phyloP scores from a whole-genome alignment of 2,113 vertebrate species.

The Plectropomus leopardus region DNA sequence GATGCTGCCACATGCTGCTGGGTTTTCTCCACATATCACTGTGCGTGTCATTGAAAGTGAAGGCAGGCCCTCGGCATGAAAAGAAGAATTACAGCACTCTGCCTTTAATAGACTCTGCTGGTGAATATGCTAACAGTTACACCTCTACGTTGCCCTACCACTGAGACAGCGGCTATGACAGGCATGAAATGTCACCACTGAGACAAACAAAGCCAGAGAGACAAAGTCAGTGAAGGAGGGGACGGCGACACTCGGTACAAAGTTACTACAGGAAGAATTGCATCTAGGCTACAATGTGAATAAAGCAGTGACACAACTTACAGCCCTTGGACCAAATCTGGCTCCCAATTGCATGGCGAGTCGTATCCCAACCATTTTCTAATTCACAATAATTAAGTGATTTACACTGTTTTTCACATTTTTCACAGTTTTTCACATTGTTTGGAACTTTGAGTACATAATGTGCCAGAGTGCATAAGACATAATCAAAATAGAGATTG shows the following conservation, averaged over 20 bases:
- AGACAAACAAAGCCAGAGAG: conserved; percentile 60
- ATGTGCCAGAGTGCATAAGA: no score
- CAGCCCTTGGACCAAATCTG: no score
- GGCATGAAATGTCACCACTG: conserved; percentile 68
- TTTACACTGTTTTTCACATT: no score
- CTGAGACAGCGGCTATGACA: conserved; percentile 57
- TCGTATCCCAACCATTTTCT: no score
- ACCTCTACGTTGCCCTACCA: conserved; percentile 38
- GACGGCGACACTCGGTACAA: conserved; percentile 3
- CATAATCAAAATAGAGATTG: no score
- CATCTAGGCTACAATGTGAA: conserved; percentile 2
- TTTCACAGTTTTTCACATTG: no score
- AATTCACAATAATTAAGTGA: no score
- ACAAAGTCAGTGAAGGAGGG: conserved; percentile 44
- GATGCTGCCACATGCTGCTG: conserved; percentile 69
- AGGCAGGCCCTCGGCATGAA: conserved; percentile 68
- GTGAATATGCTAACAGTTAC: conserved; percentile 72
- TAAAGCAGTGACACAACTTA: no score
- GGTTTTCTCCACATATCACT: conserved; percentile 68
- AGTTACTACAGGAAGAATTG: conserved; percentile 3
- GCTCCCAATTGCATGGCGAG: no score
- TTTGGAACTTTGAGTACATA: no score
- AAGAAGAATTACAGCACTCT: conserved; percentile 72
- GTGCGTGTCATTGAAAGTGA: conserved; percentile 77
- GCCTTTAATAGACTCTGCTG: conserved; percentile 78